A percentile compares a stretch with the other conserved stretches of the same genome.
Evolutionary conservation across 2,113 vertebrate species (phyloP).

Genomic region (Chamaetylas fuelleborni): DNA sequence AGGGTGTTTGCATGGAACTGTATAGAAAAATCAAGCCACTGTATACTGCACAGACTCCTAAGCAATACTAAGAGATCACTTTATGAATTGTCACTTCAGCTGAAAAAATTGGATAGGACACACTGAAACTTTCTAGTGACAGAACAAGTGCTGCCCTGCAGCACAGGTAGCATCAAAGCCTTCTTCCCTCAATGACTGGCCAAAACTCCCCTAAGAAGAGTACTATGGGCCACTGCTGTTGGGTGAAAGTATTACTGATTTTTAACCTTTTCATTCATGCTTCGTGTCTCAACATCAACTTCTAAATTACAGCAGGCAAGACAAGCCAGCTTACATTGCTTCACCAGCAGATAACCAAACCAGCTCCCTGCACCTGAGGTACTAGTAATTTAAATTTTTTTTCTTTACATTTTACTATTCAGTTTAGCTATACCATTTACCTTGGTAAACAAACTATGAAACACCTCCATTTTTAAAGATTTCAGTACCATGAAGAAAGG

Average conservation of each 20-base stretch:
- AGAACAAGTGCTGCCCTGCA: background rate
- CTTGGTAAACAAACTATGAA: background rate
- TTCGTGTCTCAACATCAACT: background rate
- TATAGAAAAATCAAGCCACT: background rate
- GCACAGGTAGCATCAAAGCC: background rate
- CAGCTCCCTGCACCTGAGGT: background rate
- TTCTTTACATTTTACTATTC: background rate
- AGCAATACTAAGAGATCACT: background rate
- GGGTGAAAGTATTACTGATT: background rate
- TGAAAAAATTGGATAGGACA: background rate
- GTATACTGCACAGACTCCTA: background rate
- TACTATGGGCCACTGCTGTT: background rate
- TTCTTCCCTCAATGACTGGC: background rate
- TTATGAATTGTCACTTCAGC: background rate
- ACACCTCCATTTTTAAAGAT: background rate
- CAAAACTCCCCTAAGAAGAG: background rate
- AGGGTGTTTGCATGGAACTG: background rate
- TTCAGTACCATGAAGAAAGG: background rate
- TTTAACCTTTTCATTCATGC: background rate
- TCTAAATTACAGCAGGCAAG: background rate
- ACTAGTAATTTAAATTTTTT: background rate
- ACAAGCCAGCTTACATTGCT: accelerated
- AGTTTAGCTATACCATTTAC: background rate
- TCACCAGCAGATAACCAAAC: background rate
- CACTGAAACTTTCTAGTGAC: background rate